Conservation (phyloP, 1,140 invertebrate species). For the Anagrus nilaparvatae region DNA sequence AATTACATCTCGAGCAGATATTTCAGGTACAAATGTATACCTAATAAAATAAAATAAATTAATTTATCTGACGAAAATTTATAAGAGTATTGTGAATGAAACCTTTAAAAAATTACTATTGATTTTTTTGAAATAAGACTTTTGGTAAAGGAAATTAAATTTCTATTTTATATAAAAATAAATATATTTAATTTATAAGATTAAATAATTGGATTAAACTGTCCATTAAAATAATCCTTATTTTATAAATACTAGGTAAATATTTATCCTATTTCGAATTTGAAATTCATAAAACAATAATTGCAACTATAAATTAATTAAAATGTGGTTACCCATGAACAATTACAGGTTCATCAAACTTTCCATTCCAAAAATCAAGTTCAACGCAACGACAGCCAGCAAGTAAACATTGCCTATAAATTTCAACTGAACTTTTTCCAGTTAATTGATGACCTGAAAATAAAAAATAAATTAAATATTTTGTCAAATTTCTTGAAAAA, state of each 20-base stretch:
- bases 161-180: too few relatives aligned
- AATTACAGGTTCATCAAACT: slow-evolving; percentile 89
- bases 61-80: neutral
- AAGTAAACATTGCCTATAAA: slow-evolving; percentile 87
- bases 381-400: slow-evolving; percentile 94
- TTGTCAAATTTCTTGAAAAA: slow-evolving; percentile 3
- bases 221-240: too few relatives aligned
- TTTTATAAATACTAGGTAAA: too few relatives aligned
- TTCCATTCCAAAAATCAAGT: slow-evolving; percentile 95
- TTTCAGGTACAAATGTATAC: slow-evolving; percentile 94
- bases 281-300: too few relatives aligned
- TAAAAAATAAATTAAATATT: too few relatives aligned
- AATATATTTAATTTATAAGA: too few relatives aligned
- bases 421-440: slow-evolving; percentile 91
- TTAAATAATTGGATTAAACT: too few relatives aligned
- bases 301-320: slow-evolving; percentile 6
- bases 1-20: slow-evolving; percentile 89
- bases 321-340: slow-evolving; percentile 64
- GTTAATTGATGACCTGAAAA: slow-evolving; percentile 83
- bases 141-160: too few relatives aligned
- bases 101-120: too few relatives aligned
- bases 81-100: too few relatives aligned
- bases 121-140: too few relatives aligned
- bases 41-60: slow-evolving; percentile 16
- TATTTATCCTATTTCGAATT: neutral